These are phyloP conservation scores for Bombus cullumanus DNA, from an alignment of 1,140 invertebrate species.

Conservation along the genomic window DNA sequence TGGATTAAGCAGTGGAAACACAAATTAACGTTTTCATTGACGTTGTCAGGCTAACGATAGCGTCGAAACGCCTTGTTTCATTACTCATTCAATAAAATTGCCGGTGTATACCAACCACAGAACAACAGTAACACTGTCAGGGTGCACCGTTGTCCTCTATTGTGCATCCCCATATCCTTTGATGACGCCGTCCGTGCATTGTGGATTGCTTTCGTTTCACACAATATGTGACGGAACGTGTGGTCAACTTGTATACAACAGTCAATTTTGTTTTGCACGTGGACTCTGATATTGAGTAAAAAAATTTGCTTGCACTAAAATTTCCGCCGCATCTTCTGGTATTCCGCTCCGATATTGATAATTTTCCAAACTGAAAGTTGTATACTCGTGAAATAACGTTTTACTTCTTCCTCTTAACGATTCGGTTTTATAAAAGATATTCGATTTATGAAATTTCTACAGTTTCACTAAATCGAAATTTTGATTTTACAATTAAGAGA, in stretches of 20 bases:
- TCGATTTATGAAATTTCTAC: not conserved
- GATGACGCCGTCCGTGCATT: not conserved
- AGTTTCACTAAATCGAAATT: too few relatives aligned
- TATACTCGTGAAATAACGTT: not conserved
- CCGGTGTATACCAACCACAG: not conserved
- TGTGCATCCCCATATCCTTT: conserved; percentile 14
- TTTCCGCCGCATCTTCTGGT: not conserved
- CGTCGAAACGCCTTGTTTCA: conserved; percentile 5
- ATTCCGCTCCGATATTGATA: not conserved
- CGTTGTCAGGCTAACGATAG: not conserved
- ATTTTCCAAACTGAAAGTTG: not conserved
- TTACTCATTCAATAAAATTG: conserved; percentile 24
- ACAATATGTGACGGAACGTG: conserved; percentile 9
- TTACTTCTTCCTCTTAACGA: not conserved
- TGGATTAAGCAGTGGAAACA: not conserved
- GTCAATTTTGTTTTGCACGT: conserved; percentile 17
- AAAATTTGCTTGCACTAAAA: not conserved
- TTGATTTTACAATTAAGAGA: too few relatives aligned
- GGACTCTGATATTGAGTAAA: not conserved
- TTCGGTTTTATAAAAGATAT: not conserved
- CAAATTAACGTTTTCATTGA: conserved; percentile 1
- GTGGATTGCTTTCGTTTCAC: conserved; percentile 22
- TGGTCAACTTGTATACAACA: not conserved
- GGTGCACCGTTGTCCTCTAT: conserved; percentile 9
- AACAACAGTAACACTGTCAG: conserved; percentile 15